Evolutionary conservation across 2,888 invertebrate genomes (phyloP), one percentile per base, ranked within the genome.

Genomic region (Campoplex capitator): DNA sequence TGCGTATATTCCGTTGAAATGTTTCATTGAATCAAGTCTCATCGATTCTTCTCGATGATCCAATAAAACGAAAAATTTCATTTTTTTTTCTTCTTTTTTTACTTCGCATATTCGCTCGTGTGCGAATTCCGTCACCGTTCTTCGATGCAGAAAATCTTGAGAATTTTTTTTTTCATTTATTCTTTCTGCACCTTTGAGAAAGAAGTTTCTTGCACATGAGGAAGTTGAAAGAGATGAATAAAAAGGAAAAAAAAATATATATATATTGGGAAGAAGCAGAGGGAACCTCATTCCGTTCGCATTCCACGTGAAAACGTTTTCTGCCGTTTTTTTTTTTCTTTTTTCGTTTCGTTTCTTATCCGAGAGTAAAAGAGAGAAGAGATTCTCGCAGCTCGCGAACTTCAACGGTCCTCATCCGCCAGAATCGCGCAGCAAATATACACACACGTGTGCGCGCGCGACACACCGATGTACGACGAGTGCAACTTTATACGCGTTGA

Each of bases 241-340:
- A 23, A 23, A 23, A 23, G 0, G 23, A 23, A 0, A 23, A 23
- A 23, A 23, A 23, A 23, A 23, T n/a, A n/a, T n/a, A 23, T 23
- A 83, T 74, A 84, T 82, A 88, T 85, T 81, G 75, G 80, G 78
- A 76, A 81, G 73, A 83, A 76, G 83, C 13, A 56, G 75, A 54
- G 83, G 48, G 79, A 86, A 87, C 84, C 71, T 85, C 88, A 88
- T 84, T 87, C 82, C 83, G 85, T 78, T 88, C 84, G 86, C 89
- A 89, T 89, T 88, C 89, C 88, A 70, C n/a, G 79, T 65, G 86
- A 84, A 87, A 87, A 86, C 84, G 71, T 86, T 84, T 54, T 28
- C 56, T 62, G 18, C 18, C 0, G n/a, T 71, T 35, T 78, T 45
- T 45, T 45, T 76, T 80, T 54, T 54, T n/a, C 51, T n/a, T 48